Base-by-base conservation (phyloP, 2,888 invertebrate species). In the Pheosia gnoma region DNA sequence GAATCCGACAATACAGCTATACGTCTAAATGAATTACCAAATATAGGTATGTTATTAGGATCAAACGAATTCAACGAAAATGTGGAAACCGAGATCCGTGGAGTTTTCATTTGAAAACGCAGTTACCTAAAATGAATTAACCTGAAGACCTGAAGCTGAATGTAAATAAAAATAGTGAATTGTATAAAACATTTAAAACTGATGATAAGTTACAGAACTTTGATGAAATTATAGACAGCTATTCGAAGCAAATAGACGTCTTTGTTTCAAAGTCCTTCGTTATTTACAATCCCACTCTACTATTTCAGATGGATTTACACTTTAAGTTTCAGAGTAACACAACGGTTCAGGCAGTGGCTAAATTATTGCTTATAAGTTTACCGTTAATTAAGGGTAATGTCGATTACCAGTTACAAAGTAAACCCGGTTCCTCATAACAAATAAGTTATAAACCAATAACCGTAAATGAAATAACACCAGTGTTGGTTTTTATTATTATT, bases 31-130 rank as follows among this genome's bases (percentile, higher is more conserved):
- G 47, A 71, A 72, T 72, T 59, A 63, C 63, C 53, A 39, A 66
- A 66, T 57, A 59, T 55, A n/a, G 61, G 59, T 65, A 61, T 64
- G 65, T 59, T 59, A 58, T 66, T 66, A 55, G 25, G 55, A 43
- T 58, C 58, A 56, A 73, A 64, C 58, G 56, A 55, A 59, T 65
- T 65, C 8, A 38, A 63, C 36, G 38, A 58, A 59, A 67, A 62
- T 25, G n/a, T 51, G 25, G 8, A 25, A 51, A 51, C 3, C 8
- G 25, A 25, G 51, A 25, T 13, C 25, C 25, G 45, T n/a, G 25
- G 52, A 62, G 62, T 63, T 60, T 55, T 11, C 11, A 53, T 61
- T 63, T 45, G 45, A 47, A 47, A 11, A n/a, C 11, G 47, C 11
- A 47, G 11, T n/a, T 4, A 47, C 47, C 38, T 59, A 10, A 45